A percentile compares a stretch with the other conserved stretches of the same genome.
Evolutionary conservation across 2,888 invertebrate genomes (phyloP).

Genomic region (Idaea biselata): DNA sequence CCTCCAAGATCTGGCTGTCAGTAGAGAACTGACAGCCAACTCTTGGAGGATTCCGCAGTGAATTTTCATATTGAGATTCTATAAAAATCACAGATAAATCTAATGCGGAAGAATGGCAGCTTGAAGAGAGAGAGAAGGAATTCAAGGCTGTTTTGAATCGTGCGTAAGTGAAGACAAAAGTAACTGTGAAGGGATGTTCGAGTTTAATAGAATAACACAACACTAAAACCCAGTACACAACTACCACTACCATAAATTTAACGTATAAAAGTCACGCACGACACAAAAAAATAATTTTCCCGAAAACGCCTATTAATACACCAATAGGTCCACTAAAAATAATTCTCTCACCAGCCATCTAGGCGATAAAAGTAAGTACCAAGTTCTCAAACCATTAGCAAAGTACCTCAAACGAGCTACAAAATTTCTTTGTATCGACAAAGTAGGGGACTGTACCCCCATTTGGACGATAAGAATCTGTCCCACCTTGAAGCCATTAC

Average conservation of each 20-base stretch:
- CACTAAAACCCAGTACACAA: neutral
- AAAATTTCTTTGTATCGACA: conserved; percentile 69
- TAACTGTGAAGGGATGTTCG: too few species aligned
- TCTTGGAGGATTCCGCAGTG: too few species aligned
- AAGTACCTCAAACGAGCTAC: conserved; percentile 56
- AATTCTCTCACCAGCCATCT: conserved; percentile 6
- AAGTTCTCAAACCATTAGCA: conserved; percentile 18
- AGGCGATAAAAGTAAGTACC: conserved; percentile 14
- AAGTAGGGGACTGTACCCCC: conserved; percentile 61
- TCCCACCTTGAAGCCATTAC: conserved; percentile 73
- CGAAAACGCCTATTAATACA: neutral
- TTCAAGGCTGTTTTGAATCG: too few species aligned
- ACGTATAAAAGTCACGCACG: neutral
- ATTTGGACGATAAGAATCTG: conserved; percentile 73
- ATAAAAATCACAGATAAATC: too few species aligned
- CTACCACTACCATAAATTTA: neutral
- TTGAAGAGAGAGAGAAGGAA: too few species aligned
- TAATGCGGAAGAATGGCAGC: too few species aligned
- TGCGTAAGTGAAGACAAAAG: too few species aligned
- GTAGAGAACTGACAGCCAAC: too few species aligned
- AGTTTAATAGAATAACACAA: too few species aligned
- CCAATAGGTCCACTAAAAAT: neutral
- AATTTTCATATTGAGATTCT: too few species aligned
- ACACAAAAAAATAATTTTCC: neutral
- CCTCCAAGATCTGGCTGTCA: too few species aligned